These are phyloP conservation scores for Xestia xanthographa DNA, from an alignment of 2,888 invertebrate species.

Conservation along the genomic window DNA sequence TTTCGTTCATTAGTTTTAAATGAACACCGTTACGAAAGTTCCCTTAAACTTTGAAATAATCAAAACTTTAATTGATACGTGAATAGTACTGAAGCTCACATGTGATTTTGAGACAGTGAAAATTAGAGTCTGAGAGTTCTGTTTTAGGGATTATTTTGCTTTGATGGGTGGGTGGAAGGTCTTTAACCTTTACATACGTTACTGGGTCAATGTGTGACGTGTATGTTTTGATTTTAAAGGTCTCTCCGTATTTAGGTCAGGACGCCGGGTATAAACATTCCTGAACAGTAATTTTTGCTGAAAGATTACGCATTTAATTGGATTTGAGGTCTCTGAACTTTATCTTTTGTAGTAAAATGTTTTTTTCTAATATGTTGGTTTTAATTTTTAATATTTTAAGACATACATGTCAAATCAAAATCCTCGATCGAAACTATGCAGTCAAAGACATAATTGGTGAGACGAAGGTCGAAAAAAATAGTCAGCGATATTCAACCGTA, in stretches of 20 bases:
- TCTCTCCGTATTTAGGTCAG: slow-evolving; percentile 76
- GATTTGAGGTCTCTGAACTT: neutral
- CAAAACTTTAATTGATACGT: slow-evolving; percentile 74
- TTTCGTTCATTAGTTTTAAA: slow-evolving; percentile 61
- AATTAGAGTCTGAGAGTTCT: slow-evolving; percentile 57
- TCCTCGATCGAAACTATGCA: too few species aligned
- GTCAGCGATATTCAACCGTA: rapidly evolving
- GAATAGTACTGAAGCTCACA: slow-evolving; percentile 61
- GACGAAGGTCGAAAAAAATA: neutral
- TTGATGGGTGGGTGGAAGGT: slow-evolving; percentile 68
- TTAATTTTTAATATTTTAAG: neutral
- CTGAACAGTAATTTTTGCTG: slow-evolving; percentile 36
- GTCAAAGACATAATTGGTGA: too few species aligned
- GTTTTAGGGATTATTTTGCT: slow-evolving; percentile 67
- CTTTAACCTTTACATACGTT: slow-evolving; percentile 83
- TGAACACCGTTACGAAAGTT: slow-evolving; percentile 63
- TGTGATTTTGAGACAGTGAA: slow-evolving; percentile 43
- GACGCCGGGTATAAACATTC: slow-evolving; percentile 57
- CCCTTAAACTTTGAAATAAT: slow-evolving; percentile 67
- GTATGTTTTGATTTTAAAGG: slow-evolving; percentile 79
- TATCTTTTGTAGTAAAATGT: neutral
- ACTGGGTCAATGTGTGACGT: slow-evolving; percentile 81
- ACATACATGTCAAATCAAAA: neutral
- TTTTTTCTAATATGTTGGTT: neutral
- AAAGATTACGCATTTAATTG: slow-evolving; percentile 17